These are phyloP conservation scores for Micrastur ruficollis DNA, from an alignment of 2,797 vertebrate genomes.

Conservation along the genomic window DNA sequence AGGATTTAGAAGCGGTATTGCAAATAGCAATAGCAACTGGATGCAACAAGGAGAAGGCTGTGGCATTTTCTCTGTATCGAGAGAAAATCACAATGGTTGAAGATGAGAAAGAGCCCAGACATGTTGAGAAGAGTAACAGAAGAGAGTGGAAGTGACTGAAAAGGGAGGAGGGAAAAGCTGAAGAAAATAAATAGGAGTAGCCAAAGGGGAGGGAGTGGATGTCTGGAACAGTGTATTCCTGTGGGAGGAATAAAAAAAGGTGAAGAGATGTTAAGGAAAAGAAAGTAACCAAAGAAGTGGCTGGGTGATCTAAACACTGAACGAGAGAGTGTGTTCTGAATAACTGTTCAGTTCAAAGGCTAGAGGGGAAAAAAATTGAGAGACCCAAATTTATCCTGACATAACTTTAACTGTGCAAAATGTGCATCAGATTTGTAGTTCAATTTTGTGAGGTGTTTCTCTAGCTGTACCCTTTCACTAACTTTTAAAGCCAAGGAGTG, in stretches of 20 bases:
- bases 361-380: not conserved
- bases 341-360: not conserved
- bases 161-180: not conserved
- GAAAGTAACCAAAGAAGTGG: not conserved
- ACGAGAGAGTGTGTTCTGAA: not conserved
- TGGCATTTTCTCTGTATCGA: not conserved
- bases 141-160: slow-evolving; percentile 11
- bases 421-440: not conserved
- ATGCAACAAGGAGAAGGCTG: not conserved
- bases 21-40: not conserved
- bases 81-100: not conserved
- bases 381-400: not conserved
- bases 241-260: not conserved
- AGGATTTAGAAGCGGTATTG: not conserved
- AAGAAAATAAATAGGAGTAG: not conserved
- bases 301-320: not conserved
- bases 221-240: not conserved
- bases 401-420: slow-evolving; percentile 39
- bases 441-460: not conserved
- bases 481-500: not conserved
- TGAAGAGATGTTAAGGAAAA: not conserved
- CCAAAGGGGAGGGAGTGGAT: not conserved
- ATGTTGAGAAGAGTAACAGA: slow-evolving; percentile 5
- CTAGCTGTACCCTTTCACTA: not conserved
- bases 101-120: not conserved